Percentiles rank a stretch among this genome's conserved stretches.
Evolutionary conservation across 2,113 vertebrate species (phyloP).

Genomic region (Pseudorectes ferrugineus): DNA sequence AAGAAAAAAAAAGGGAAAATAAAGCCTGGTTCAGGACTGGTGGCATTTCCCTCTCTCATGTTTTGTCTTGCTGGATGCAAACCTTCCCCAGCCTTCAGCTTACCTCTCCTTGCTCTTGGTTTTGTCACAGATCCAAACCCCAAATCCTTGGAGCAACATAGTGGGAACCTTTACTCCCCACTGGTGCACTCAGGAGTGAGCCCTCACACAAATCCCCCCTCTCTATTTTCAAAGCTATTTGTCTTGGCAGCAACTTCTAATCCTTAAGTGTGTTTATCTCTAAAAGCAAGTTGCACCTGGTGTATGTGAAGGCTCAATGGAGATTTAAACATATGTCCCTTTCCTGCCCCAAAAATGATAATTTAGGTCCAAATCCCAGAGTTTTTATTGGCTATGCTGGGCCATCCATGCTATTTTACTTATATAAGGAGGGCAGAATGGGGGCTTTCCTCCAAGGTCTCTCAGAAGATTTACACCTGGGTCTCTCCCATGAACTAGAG

Average conservation of each 20-base stretch:
- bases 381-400: background rate
- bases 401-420: background rate
- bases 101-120: background rate
- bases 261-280: background rate
- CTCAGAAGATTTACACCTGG: accelerated
- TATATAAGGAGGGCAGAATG: background rate
- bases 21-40: background rate
- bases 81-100: background rate
- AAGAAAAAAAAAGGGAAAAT: background rate
- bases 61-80: background rate
- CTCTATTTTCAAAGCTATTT: background rate
- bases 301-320: background rate
- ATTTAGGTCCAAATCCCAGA: background rate
- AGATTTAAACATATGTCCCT: background rate
- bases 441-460: background rate
- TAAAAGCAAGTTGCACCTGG: background rate
- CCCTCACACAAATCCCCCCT: background rate
- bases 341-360: background rate
- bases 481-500: background rate
- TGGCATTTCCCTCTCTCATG: accelerated
- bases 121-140: background rate
- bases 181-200: background rate
- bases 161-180: background rate
- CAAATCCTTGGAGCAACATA: background rate
- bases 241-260: background rate